Evolutionary conservation across 64 coral and sea anemone genomes (phyloP), one percentile per base, ranked within the genome.

Genomic region (Astreopora myriophthalma): DNA sequence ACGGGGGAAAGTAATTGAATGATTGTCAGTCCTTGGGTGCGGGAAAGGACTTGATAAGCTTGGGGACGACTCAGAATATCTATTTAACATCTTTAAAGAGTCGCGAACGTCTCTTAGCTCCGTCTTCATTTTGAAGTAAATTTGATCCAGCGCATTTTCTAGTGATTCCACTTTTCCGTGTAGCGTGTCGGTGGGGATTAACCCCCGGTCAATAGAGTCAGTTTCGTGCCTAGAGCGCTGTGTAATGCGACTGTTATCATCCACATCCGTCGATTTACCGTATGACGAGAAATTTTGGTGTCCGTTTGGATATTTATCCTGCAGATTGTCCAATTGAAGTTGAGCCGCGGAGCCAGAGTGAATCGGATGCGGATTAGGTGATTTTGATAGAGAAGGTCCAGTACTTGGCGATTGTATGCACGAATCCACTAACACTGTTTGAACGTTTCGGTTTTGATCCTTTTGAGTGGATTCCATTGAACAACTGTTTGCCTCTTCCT

Each of bases 31-130:
- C 14, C 23, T 83, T 35, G 52, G 1, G 10, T 55, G 11, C 8
- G 52, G 79, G n/a, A 64, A 83, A 37, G 79, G 79, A 39, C 79
- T 83, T 19, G 7, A 1, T 32, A 20, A 24, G 25, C 29, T 66
- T 3, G 52, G 31, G 7, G 42, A 48, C 10, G 73, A 80, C 24
- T 60, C 48, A 22, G 76, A 60, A 61, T 80, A 30, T 34, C 76
- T 80, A 26, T 58, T 80, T 19, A 80, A 22, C 76, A n/a, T 60
- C 32, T 89, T 90, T 31, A 96, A 90, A 2, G 95, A 84, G 49
- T 96, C 95, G n/a, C 83, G 86, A 55, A 96, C 73, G 76, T 96
- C 95, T 89, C 91, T 73, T 38, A 96, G 67, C 44, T 96, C 95
- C 5, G 75, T 73, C 57, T 96, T 93, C 51, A 96, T 88, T 80